Evolutionary conservation across 1,140 invertebrate species (phyloP).

Genomic region (Drosophila chauvacae): DNA sequence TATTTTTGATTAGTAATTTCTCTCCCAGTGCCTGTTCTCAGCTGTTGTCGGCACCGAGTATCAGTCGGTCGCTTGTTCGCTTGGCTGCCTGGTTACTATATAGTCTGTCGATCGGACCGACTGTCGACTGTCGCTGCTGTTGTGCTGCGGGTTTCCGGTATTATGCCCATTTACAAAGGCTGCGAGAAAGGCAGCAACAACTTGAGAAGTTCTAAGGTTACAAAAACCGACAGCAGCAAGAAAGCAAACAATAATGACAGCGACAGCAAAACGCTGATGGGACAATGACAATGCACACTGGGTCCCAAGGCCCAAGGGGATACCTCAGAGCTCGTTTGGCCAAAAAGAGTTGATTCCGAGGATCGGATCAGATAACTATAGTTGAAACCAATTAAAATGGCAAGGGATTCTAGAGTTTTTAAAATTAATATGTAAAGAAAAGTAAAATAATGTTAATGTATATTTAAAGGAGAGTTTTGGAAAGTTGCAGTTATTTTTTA

Average conservation of each 20-base stretch:
- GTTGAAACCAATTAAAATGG: neutral
- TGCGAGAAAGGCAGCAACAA: constrained; percentile 64
- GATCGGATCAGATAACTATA: constrained; percentile 12
- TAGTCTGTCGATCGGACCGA: constrained; percentile 41
- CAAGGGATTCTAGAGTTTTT: neutral
- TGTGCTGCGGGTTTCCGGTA: constrained; percentile 77
- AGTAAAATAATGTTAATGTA: fast-evolving
- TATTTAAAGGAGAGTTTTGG: too few relatives aligned
- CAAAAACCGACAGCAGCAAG: constrained; percentile 61
- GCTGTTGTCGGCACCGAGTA: constrained; percentile 51
- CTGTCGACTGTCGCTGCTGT: constrained; percentile 23
- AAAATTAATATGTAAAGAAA: neutral
- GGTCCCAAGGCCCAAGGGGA: constrained; percentile 13
- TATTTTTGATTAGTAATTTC: neutral
- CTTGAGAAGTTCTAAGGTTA: constrained; percentile 79
- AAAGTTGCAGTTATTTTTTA: too few relatives aligned
- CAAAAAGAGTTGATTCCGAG: constrained; percentile 10
- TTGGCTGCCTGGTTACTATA: constrained; percentile 42
- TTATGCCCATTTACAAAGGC: constrained; percentile 79
- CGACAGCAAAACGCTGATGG: constrained; percentile 60
- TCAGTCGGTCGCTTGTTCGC: constrained; percentile 55
- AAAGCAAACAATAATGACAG: constrained; percentile 76
- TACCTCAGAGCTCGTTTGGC: neutral
- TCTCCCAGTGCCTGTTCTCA: constrained; percentile 28
- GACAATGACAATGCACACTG: constrained; percentile 47